These are phyloP conservation scores for Tachina lurida DNA, from an alignment of 2,888 invertebrate genomes.

Conservation along the genomic window DNA sequence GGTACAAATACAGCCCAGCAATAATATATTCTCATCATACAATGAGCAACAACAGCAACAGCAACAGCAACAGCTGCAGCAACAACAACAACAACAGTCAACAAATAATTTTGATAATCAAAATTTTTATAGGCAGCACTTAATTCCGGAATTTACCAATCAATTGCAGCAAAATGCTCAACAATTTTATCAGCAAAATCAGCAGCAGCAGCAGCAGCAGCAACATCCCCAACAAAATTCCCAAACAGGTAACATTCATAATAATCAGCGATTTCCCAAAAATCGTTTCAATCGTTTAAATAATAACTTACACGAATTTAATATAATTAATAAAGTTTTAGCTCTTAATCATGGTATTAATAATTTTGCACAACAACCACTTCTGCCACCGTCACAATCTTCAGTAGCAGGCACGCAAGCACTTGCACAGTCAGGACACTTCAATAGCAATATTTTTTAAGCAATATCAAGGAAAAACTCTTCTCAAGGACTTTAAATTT, in stretches of 20 bases:
- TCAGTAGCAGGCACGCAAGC: constrained; percentile 73
- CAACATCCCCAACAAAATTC: constrained; percentile 71
- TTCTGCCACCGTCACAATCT: constrained; percentile 59
- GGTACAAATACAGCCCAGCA: constrained; percentile 75
- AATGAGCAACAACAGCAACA: constrained; percentile 75
- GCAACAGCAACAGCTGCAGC: constrained; percentile 72
- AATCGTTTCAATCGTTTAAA: constrained; percentile 79
- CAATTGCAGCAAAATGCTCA: constrained; percentile 82
- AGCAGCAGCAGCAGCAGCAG: constrained; percentile 76
- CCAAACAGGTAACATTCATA: constrained; percentile 84
- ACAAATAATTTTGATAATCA: constrained; percentile 77
- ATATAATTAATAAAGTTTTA: constrained; percentile 91
- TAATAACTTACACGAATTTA: constrained; percentile 87
- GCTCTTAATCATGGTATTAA: constrained; percentile 90
- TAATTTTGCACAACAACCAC: constrained; percentile 81
- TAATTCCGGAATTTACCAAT: constrained; percentile 79
- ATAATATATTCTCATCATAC: constrained; percentile 84
- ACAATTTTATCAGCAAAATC: constrained; percentile 76
- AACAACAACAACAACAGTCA: constrained; percentile 74
- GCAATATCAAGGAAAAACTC: constrained; percentile 38
- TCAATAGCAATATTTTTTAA: constrained; percentile 63
- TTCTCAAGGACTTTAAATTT: constrained; percentile 31
- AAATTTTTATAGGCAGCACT: constrained; percentile 80
- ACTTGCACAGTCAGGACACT: constrained; percentile 61
- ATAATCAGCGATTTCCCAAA: constrained; percentile 61